Percentiles rank a stretch among this genome's conserved stretches.
Evolutionary conservation across 2,113 vertebrate species (phyloP).

Genomic region (Vulpes ferrilata): DNA sequence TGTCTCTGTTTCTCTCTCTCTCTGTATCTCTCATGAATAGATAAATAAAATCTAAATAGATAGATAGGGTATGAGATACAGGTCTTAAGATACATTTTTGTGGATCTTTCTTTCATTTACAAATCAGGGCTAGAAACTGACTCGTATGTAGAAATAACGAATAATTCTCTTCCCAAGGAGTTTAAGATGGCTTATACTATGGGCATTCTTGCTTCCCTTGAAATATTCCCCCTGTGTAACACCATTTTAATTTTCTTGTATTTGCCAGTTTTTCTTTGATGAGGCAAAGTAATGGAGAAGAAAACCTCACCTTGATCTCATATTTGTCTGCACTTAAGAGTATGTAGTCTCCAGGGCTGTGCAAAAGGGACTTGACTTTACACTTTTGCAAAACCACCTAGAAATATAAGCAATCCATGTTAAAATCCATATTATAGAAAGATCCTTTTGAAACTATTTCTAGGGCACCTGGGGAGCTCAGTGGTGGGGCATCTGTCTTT

Average conservation of each 20-base stretch:
- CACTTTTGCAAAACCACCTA: conserved; percentile 97
- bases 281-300: conserved; percentile 28
- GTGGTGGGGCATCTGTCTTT: too few relatives aligned
- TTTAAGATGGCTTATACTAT: neutral
- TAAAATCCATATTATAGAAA: conserved; percentile 27
- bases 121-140: conserved; percentile 19
- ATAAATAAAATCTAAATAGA: too few relatives aligned
- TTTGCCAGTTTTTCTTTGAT: conserved; percentile 25
- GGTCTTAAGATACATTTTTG: conserved; percentile 33
- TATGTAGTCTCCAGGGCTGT: conserved; percentile 97
- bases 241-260: conserved; percentile 40
- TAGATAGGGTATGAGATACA: neutral
- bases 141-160: neutral
- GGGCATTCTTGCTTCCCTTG: neutral
- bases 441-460: neutral
- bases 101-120: neutral
- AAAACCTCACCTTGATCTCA: conserved; percentile 96
- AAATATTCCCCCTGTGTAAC: neutral
- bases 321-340: conserved; percentile 98
- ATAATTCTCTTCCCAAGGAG: neutral
- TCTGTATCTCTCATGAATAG: too few relatives aligned
- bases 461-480: neutral
- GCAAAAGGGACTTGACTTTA: conserved; percentile 97
- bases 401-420: conserved; percentile 65
- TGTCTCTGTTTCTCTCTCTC: too few relatives aligned